A percentile compares a stretch with the other conserved stretches of the same genome.
These are phyloP conservation scores for Probosciger aterrimus DNA, from an alignment of 2,113 vertebrate genomes.

Conservation along the genomic window DNA sequence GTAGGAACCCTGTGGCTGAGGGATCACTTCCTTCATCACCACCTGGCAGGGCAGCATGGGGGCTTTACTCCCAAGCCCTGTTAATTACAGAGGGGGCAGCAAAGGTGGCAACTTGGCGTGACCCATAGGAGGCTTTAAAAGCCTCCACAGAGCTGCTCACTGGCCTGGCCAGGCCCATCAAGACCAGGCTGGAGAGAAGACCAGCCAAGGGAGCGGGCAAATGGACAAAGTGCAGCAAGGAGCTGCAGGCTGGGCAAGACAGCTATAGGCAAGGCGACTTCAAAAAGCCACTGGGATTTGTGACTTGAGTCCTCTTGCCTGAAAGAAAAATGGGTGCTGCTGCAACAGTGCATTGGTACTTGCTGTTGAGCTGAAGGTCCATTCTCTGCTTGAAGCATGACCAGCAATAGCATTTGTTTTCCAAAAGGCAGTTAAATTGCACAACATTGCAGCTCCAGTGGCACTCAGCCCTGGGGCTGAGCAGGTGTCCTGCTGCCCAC, in stretches of 20 bases:
- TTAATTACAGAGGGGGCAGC: background rate
- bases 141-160: background rate
- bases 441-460: background rate
- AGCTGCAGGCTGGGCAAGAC: background rate
- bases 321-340: background rate
- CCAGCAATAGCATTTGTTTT: background rate
- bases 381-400: background rate
- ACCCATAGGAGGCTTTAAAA: background rate
- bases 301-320: background rate
- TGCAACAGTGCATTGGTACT: background rate
- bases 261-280: background rate
- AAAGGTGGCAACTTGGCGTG: background rate
- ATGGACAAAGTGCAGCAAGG: accelerated
- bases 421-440: background rate
- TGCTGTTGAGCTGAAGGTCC: background rate
- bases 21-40: background rate
- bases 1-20: accelerated
- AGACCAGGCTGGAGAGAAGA: background rate
- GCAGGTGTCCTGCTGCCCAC: background rate
- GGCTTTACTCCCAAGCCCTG: background rate
- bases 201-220: background rate
- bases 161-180: background rate
- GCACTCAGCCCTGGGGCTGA: background rate
- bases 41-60: accelerated
- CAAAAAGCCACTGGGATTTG: background rate